These are phyloP conservation scores for Hyles vespertilio DNA, from an alignment of 1,140 invertebrate genomes.

Conservation along the genomic window DNA sequence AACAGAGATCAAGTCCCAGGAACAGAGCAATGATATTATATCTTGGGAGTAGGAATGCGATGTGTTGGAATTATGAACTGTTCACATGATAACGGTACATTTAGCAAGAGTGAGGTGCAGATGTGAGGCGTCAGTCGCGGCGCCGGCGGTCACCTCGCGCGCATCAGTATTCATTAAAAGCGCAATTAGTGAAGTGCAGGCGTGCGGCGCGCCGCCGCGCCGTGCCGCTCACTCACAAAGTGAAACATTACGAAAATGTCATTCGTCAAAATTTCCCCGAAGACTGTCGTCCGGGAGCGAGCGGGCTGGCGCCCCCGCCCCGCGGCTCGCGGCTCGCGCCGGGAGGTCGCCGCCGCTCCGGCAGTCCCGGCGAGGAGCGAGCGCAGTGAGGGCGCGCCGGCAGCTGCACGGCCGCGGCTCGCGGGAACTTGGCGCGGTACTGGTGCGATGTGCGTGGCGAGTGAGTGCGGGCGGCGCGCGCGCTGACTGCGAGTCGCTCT, in stretches of 20 bases:
- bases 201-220: constrained; percentile 27
- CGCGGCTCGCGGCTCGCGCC: constrained; percentile 8
- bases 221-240: constrained; percentile 22
- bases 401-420: background rate
- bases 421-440: constrained; percentile 1
- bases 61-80: no score
- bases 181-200: constrained; percentile 55
- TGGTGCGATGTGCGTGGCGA: background rate
- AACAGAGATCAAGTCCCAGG: no score
- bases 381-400: constrained; percentile 15
- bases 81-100: background rate
- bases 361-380: constrained; percentile 12
- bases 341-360: constrained; percentile 15
- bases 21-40: no score
- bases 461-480: background rate
- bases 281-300: constrained; percentile 27
- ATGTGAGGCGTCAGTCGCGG: background rate
- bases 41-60: no score
- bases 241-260: constrained; percentile 46
- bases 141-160: constrained; percentile 11
- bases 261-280: constrained; percentile 56
- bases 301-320: constrained; percentile 12
- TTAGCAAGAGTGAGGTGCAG: background rate
- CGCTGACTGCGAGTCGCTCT: no score
- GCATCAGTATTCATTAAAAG: constrained; percentile 49